Evolutionary conservation across 2,113 vertebrate species (phyloP), one percentile per base, ranked within the genome.

Genomic region (Piprites chloris): DNA sequence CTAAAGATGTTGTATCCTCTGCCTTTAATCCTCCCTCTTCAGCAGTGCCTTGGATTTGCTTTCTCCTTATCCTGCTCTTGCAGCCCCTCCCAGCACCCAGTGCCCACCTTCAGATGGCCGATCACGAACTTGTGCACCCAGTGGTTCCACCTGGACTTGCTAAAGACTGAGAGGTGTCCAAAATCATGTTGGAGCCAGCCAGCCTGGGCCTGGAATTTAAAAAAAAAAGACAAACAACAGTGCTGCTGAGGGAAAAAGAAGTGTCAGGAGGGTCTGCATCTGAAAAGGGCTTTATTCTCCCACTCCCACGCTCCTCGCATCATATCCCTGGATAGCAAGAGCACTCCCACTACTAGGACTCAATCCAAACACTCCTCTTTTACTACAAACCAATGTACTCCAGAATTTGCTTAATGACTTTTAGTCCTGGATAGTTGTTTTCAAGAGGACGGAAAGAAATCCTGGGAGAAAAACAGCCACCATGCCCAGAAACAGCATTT

Each of bases 121-220:
- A 98, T 98, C 66, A 98, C 98, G 1, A 99, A 98, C 55, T 98
- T 98, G 93, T 99, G 98, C 9, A 98, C 55, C 95, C 97, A 92
- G 92, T 98, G 98, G 96, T 99, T 98, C 98, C 98, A 98, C 2
- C 50, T 94, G 17, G 98, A 98, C 39, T 96, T 97, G 87, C 97
- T 90, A 14, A 98, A 98, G 89, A 98, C 98, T 0, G 98, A 98
- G 41, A 98, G 97, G 78, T 99, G 98, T 27, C 98, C 98, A 26
- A 99, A 98, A 92, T 99, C 98, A 21, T 99, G 98, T 93, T 99
- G 98, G 3, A 99, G 97, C 98, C 98, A 99, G 74, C 98, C 98
- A 39, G 98, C 98, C 89, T 99, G 98, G 13, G 97, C 97, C 98
- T 98, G 92, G 37, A 95, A 69, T 66, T 21, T 44, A 32, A 32